Percentiles rank a stretch among this genome's conserved stretches.
Evolutionary conservation across 1,140 invertebrate genomes (phyloP).

Genomic region (Bombus cullumanus): DNA sequence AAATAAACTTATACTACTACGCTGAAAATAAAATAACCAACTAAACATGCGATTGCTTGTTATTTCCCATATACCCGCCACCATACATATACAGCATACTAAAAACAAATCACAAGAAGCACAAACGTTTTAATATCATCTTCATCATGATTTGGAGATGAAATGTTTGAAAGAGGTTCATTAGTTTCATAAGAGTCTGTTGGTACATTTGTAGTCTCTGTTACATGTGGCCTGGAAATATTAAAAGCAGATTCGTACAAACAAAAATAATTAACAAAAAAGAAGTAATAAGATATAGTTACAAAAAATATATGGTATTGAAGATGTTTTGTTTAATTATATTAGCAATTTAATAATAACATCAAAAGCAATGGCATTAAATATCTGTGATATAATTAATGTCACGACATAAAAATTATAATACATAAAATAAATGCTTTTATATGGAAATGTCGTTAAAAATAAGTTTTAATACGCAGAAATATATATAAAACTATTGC

Average conservation of each 20-base stretch:
- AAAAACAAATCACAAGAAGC: slow-evolving; percentile 43
- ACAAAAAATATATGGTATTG: neutral
- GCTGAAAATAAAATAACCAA: neutral
- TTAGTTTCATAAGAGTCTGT: slow-evolving; percentile 15
- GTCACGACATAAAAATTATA: neutral
- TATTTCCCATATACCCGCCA: slow-evolving; percentile 18
- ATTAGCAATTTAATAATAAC: neutral
- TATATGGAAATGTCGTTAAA: neutral
- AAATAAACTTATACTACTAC: neutral
- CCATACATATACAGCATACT: slow-evolving; percentile 20
- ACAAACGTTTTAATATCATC: slow-evolving; percentile 54
- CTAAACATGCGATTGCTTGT: neutral
- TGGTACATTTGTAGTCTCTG: slow-evolving; percentile 9
- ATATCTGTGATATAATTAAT: slow-evolving; percentile 5
- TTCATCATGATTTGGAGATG: slow-evolving; percentile 23
- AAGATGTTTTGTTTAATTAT: neutral
- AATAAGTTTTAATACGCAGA: neutral
- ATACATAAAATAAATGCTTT: neutral
- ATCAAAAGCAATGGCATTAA: neutral
- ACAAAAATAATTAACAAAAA: slow-evolving; percentile 30
- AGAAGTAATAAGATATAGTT: neutral
- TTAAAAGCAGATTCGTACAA: slow-evolving; percentile 43
- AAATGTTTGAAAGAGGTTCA: slow-evolving; percentile 17
- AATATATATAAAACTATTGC: neutral
- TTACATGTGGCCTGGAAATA: slow-evolving; percentile 40